Evolutionary conservation across 2,888 invertebrate species (phyloP).

Genomic region (Macrophya annulata): DNA sequence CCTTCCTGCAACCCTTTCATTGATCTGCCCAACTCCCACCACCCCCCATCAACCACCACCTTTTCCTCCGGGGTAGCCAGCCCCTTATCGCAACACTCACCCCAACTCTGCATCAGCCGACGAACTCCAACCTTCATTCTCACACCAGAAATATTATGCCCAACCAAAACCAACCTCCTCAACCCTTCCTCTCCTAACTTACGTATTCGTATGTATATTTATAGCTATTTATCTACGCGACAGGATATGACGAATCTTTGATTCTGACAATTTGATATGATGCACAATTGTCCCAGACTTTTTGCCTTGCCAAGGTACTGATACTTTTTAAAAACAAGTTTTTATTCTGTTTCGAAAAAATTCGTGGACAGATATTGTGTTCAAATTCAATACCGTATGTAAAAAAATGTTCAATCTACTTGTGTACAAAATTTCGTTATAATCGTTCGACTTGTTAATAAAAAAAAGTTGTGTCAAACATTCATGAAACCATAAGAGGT

Average conservation of each 20-base stretch:
- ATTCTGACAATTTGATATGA: not conserved
- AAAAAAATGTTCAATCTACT: not conserved
- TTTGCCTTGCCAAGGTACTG: not conserved
- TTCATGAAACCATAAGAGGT: not conserved
- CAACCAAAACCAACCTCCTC: not conserved
- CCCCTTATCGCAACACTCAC: slow-evolving; percentile 76
- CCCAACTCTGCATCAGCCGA: slow-evolving; percentile 65
- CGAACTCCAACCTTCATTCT: slow-evolving; percentile 58
- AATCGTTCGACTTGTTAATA: not conserved
- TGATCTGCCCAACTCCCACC: slow-evolving; percentile 71
- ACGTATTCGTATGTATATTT: not conserved
- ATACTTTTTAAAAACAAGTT: not conserved
- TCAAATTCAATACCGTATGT: not conserved
- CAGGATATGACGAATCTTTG: not conserved
- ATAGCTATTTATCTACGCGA: not conserved
- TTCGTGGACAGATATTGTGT: too few species aligned
- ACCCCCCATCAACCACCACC: slow-evolving; percentile 39
- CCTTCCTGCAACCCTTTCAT: slow-evolving; percentile 75
- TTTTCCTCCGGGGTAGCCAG: slow-evolving; percentile 69
- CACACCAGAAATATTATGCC: slow-evolving; percentile 35
- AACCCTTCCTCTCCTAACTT: not conserved
- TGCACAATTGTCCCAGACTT: not conserved
- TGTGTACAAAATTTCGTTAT: not conserved
- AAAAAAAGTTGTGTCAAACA: not conserved
- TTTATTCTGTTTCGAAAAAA: not conserved